Percentiles rank a stretch among this genome's conserved stretches.
Conservation (phyloP, 2,888 invertebrate species). For the Trichogramma dendrolimi region DNA sequence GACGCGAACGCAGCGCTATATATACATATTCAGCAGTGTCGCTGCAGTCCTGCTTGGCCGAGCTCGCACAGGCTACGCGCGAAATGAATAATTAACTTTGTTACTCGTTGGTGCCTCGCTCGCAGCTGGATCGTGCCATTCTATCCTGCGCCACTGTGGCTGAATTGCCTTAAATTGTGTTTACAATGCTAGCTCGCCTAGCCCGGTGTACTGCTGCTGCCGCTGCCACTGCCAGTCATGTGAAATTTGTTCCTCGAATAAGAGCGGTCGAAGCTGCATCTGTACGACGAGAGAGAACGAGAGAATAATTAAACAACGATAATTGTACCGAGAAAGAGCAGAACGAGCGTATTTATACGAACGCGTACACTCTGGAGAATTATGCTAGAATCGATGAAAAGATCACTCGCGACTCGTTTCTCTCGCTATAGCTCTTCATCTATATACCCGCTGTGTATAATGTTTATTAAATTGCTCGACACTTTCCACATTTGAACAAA, state of each 20-base stretch:
- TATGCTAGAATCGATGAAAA: no score
- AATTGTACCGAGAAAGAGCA: slow-evolving; percentile 3
- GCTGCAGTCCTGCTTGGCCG: no score
- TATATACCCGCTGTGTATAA: neutral
- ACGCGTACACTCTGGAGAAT: no score
- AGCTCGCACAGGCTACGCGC: neutral
- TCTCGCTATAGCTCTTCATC: neutral
- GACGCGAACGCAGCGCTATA: no score
- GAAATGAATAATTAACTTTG: slow-evolving; percentile 17
- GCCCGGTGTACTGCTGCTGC: neutral
- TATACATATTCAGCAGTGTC: no score
- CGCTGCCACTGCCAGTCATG: no score
- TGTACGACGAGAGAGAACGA: no score
- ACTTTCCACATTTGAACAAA: no score
- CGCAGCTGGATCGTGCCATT: neutral
- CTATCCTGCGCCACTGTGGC: neutral
- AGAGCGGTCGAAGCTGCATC: no score
- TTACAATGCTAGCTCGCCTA: neutral
- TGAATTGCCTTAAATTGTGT: slow-evolving; percentile 13
- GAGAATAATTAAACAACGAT: slow-evolving; percentile 20
- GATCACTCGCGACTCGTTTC: no score
- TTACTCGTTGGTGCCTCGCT: slow-evolving; percentile 14
- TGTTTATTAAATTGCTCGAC: neutral
- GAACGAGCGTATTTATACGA: neutral
- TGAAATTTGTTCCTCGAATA: no score